Evolutionary conservation across 2,888 invertebrate species (phyloP).

Genomic region (Ophion ventricosus): DNA sequence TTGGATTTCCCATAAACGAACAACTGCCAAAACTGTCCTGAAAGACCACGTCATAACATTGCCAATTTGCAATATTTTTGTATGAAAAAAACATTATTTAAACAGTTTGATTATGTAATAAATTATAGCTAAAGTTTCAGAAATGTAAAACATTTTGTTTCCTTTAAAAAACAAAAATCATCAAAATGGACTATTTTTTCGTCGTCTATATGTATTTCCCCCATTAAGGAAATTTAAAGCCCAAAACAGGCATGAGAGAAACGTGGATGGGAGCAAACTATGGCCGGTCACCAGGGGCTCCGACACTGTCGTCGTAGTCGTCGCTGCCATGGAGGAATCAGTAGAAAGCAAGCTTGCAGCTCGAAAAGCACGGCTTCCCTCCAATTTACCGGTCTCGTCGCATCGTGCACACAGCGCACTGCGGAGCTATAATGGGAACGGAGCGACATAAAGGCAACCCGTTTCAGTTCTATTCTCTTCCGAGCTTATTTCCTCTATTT

Average conservation of each 20-base stretch:
- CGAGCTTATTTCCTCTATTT: conserved; percentile 69
- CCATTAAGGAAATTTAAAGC: not conserved
- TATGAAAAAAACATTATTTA: too few relatives aligned
- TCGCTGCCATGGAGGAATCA: conserved; percentile 55
- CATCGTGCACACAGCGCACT: conserved; percentile 39
- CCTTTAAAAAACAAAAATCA: too few relatives aligned
- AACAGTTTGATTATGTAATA: too few relatives aligned
- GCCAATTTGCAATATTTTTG: too few relatives aligned
- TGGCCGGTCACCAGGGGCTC: conserved; percentile 56
- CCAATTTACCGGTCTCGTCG: conserved; percentile 67
- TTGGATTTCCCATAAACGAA: too few relatives aligned
- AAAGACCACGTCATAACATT: too few relatives aligned
- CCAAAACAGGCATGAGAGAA: not conserved
- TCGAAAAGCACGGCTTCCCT: conserved; percentile 56
- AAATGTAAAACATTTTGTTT: too few relatives aligned
- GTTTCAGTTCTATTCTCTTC: conserved; percentile 70
- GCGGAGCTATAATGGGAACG: conserved; percentile 63
- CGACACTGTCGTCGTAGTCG: conserved; percentile 50
- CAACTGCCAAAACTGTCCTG: too few relatives aligned
- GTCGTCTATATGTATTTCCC: too few relatives aligned
- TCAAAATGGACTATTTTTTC: too few relatives aligned
- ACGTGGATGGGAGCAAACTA: conserved; percentile 28
- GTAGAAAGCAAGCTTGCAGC: conserved; percentile 51
- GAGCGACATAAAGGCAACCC: conserved; percentile 64
- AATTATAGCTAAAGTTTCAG: too few relatives aligned